These are phyloP conservation scores for Synanceia verrucosa DNA, from an alignment of 2,797 vertebrate genomes.

Conservation along the genomic window DNA sequence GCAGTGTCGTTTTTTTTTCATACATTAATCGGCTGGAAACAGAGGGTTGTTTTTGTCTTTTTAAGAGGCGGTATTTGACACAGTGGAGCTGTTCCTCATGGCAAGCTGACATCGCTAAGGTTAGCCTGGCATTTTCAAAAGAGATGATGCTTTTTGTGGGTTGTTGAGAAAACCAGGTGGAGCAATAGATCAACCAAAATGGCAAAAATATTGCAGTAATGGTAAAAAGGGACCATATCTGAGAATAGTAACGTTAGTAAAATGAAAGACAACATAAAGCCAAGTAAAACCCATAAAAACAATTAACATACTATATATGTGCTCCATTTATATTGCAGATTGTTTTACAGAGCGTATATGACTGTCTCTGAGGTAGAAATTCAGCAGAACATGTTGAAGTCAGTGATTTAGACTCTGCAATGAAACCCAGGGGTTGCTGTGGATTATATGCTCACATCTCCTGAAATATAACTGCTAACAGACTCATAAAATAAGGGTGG, in stretches of 20 bases:
- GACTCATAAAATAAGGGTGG: slow-evolving; percentile 8
- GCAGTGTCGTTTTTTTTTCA: slow-evolving; percentile 16
- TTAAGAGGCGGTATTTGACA: slow-evolving; percentile 45
- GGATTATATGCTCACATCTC: slow-evolving; percentile 11
- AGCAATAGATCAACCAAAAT: slow-evolving; percentile 36
- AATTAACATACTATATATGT: neutral
- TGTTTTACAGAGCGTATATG: neutral
- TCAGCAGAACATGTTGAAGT: neutral
- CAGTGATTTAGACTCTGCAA: neutral
- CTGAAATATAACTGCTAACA: slow-evolving; percentile 1
- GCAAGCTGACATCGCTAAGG: slow-evolving; percentile 27
- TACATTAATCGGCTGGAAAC: slow-evolving; percentile 5
- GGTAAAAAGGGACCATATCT: neutral
- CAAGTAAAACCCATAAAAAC: slow-evolving; percentile 6
- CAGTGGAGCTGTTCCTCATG: slow-evolving; percentile 39
- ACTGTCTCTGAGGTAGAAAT: neutral
- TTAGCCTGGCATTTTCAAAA: slow-evolving; percentile 39
- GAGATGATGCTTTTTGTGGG: slow-evolving; percentile 14
- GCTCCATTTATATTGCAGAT: neutral
- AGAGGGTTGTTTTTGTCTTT: slow-evolving; percentile 30
- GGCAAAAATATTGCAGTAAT: slow-evolving; percentile 18
- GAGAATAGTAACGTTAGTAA: neutral
- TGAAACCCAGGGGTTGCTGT: slow-evolving; percentile 9
- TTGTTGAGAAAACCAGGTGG: slow-evolving; percentile 34
- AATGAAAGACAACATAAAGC: slow-evolving; percentile 5